Percentiles rank a stretch among this genome's conserved stretches.
Evolutionary conservation across 2,113 vertebrate species (phyloP).

Genomic region (Entosphenus tridentatus): DNA sequence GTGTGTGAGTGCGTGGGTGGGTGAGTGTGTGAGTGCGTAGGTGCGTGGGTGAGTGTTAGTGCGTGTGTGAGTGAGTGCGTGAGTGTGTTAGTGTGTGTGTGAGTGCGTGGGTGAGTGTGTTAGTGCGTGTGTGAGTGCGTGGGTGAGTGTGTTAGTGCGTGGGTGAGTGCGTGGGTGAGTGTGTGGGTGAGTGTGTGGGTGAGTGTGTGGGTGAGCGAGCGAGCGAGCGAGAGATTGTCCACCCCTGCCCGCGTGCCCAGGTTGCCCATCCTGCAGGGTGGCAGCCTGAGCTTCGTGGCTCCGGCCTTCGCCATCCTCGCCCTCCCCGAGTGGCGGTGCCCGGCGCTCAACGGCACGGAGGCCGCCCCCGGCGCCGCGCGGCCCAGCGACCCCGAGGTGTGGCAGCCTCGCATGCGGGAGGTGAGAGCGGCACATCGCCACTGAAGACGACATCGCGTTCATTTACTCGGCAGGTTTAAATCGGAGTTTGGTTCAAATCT

Average conservation of each 20-base stretch:
- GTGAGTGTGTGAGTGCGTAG: too few species aligned
- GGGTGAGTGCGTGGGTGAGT: too few species aligned
- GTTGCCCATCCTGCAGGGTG: slow-evolving; percentile 36
- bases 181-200: too few species aligned
- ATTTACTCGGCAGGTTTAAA: neutral
- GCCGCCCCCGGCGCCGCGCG: slow-evolving; percentile 11
- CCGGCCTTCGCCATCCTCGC: slow-evolving; percentile 34
- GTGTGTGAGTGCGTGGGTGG: too few species aligned
- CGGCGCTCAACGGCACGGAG: slow-evolving; percentile 6
- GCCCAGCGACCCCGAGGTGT: slow-evolving; percentile 20
- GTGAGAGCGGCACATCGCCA: slow-evolving; percentile 12
- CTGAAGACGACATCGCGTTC: neutral
- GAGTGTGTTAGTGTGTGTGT: too few species aligned
- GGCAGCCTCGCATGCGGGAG: slow-evolving; percentile 33
- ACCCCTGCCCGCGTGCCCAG: slow-evolving; percentile 13
- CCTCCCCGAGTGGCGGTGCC: slow-evolving; percentile 34
- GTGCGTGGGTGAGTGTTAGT: too few species aligned
- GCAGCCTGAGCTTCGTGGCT: slow-evolving; percentile 34
- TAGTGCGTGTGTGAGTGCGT: too few species aligned
- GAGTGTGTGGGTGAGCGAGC: too few species aligned
- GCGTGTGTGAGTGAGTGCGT: too few species aligned
- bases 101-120: too few species aligned
- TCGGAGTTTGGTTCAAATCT: neutral
- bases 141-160: too few species aligned
- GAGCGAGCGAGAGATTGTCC: too few species aligned